Conservation (phyloP, 2,888 invertebrate genomes). For the Eupithecia subfuscata region DNA sequence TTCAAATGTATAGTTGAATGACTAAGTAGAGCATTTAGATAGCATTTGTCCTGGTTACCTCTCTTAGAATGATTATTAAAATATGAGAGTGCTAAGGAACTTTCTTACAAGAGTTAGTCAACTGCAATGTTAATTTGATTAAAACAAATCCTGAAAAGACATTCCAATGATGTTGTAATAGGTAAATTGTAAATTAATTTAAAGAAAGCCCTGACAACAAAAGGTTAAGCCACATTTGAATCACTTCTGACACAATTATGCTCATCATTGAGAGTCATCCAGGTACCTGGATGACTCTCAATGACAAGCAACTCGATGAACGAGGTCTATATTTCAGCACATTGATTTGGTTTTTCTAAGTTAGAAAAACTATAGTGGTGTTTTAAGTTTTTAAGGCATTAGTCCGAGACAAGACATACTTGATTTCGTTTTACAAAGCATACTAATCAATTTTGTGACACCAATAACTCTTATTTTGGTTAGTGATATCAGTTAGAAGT, state of each 20-base stretch:
- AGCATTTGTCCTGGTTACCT: neutral
- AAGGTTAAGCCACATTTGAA: neutral
- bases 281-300: neutral
- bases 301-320: neutral
- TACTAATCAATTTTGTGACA: neutral
- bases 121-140: conserved; percentile 21
- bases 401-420: neutral
- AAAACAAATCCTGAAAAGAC: conserved; percentile 18
- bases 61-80: neutral
- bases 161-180: neutral
- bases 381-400: neutral
- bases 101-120: conserved; percentile 13
- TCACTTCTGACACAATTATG: neutral
- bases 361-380: neutral
- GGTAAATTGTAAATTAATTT: neutral
- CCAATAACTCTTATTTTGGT: neutral
- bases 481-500: neutral
- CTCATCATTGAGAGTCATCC: neutral
- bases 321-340: neutral
- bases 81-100: neutral
- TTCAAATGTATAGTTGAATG: neutral
- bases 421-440: neutral
- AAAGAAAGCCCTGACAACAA: neutral
- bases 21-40: neutral
- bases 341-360: neutral